Base-by-base conservation (phyloP, 2,797 vertebrate genomes). In the Mormyrops attenuatus region DNA sequence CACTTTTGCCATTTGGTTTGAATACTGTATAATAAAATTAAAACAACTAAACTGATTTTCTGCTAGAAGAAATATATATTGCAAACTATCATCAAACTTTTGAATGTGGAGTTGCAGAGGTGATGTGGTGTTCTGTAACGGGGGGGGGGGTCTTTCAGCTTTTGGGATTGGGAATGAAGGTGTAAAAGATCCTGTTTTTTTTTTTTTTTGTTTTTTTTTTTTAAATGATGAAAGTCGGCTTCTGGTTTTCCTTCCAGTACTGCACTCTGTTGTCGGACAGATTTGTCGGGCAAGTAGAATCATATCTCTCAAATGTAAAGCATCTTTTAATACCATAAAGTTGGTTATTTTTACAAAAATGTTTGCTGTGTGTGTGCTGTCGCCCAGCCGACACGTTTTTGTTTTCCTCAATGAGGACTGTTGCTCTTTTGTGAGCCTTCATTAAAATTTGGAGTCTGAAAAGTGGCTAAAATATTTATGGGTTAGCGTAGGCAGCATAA, bases 391-490 rank as follows among this genome's bases (percentile, higher is more conserved):
- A 99, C 98, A 99, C 98, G 97, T 96, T 97, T 96, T 96, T 94
- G 96, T 95, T 95, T 94, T 97, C 96, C 60, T 90, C 98, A 99
- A 97, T 98, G 98, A 99, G 98, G 98, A 99, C 97, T 96, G 98
- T 98, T 97, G 98, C 98, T 99, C 97, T 97, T 97, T 97, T 97
- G 97, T 97, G 98, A 98, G 98, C 98, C 96, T 97, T 98, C 97
- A 97, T 98, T 97, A 97, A 97, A 97, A 50, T 49, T 97, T 96
- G 96, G 97, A 97, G 96, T 98, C 95, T 95, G 93, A 93, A 97
- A 97, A 97, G 93, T 97, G 97, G 97, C 97, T 96, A 97, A 98
- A 73, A 97, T 99, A 99, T 99, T 99, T 99, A 98, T 99, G 97
- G 98, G 96, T 97, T 98, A 97, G 96, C 96, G 95, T 97, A 97